A percentile compares a stretch with the other conserved stretches of the same genome.
These are phyloP conservation scores for Caenorhabditis drosophilae DNA, from an alignment of 2,888 invertebrate species.

Conservation along the genomic window DNA sequence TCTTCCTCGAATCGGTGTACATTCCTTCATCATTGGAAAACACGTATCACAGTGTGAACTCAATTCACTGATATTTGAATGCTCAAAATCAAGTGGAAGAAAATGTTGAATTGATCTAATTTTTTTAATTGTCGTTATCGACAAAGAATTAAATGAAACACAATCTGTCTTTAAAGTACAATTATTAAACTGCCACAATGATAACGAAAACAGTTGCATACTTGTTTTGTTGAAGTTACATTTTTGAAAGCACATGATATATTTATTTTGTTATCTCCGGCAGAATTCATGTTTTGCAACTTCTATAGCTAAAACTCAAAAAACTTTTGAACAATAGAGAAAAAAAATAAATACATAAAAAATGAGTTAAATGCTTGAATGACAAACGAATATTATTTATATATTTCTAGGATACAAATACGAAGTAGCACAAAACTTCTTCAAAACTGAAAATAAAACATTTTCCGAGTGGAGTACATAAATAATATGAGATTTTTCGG, in stretches of 20 bases:
- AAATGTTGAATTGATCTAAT: no score
- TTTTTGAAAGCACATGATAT: constrained; percentile 1
- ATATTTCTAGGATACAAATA: no score
- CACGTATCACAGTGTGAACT: constrained; percentile 33
- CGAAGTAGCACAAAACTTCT: no score
- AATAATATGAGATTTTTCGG: no score
- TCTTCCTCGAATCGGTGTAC: constrained; percentile 8
- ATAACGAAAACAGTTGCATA: background rate
- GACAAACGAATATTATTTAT: no score
- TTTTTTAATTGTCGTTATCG: background rate
- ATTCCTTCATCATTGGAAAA: constrained; percentile 23
- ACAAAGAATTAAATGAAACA: background rate
- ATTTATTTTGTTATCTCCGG: background rate
- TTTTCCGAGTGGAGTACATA: background rate
- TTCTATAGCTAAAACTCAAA: no score
- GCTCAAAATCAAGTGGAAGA: background rate
- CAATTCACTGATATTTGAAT: constrained; percentile 5
- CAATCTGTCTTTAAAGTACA: background rate
- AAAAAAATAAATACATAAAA: background rate
- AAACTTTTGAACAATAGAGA: background rate
- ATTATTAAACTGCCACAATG: no score
- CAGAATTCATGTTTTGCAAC: constrained; percentile 2
- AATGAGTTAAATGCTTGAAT: no score
- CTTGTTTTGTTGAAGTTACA: background rate
- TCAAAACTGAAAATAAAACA: no score